These are phyloP conservation scores for Trachelus troglodyta DNA, from an alignment of 2,888 invertebrate species.

Conservation along the genomic window DNA sequence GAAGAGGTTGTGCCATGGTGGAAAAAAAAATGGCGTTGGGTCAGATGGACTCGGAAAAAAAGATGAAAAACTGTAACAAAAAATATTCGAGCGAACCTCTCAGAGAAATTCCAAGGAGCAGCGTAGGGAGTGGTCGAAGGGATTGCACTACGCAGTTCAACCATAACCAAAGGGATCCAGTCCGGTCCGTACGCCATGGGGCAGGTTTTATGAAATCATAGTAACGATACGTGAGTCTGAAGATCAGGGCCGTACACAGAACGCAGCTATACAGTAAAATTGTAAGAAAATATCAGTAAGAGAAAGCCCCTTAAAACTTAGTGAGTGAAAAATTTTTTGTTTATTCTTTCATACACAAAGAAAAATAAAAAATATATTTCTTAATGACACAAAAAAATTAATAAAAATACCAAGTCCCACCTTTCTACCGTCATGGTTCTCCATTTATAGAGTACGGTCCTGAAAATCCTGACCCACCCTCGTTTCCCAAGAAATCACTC, in stretches of 20 bases:
- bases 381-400: not conserved
- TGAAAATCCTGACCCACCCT: not conserved
- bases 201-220: constrained; percentile 10
- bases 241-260: not conserved
- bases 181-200: not conserved
- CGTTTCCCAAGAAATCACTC: constrained; percentile 51
- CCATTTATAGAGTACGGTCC: not conserved
- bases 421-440: not conserved
- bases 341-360: not conserved
- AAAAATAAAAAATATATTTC: not conserved
- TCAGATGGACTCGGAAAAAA: constrained; percentile 36
- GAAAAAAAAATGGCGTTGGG: constrained; percentile 50
- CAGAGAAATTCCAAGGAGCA: not conserved
- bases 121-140: not conserved
- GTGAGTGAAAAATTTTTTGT: not conserved
- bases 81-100: constrained; percentile 10
- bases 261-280: not conserved
- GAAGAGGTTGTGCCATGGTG: constrained; percentile 19
- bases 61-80: constrained; percentile 11
- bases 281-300: not conserved
- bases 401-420: not conserved
- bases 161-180: constrained; percentile 16
- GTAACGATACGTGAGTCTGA: not conserved
- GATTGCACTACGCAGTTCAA: constrained; percentile 31
- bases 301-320: not conserved